A percentile compares a stretch with the other conserved stretches of the same genome.
Conservation (phyloP, 2,113 vertebrate species). For the Thunnus maccoyii region DNA sequence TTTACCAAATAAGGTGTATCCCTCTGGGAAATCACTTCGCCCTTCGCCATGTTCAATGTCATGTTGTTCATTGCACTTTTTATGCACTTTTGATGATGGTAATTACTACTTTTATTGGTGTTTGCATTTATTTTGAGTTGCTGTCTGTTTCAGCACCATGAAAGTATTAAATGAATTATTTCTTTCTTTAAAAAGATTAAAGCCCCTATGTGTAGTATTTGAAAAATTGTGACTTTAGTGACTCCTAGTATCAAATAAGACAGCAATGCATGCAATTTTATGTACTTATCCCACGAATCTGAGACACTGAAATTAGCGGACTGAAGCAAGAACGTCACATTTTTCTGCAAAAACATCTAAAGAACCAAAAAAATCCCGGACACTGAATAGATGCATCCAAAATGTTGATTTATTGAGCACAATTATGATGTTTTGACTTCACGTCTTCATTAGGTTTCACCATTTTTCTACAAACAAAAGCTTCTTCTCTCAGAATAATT, state of each 20-base stretch:
- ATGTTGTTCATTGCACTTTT: background rate
- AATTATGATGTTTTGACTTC: no score
- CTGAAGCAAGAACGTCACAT: no score
- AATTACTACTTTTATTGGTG: background rate
- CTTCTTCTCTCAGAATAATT: no score
- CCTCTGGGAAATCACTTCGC: conserved; percentile 37
- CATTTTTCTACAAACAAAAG: no score
- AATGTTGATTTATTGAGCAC: no score
- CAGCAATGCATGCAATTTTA: background rate
- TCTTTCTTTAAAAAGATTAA: background rate
- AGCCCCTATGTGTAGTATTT: conserved; percentile 6
- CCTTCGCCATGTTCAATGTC: background rate
- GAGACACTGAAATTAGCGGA: no score
- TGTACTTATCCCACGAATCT: no score
- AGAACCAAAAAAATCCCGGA: no score
- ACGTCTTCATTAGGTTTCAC: no score
- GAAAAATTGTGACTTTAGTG: background rate
- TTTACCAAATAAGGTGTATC: conserved; percentile 56
- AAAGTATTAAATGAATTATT: background rate
- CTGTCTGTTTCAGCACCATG: conserved; percentile 4
- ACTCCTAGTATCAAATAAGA: background rate
- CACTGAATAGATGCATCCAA: no score
- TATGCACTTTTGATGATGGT: background rate
- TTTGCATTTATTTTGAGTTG: conserved; percentile 11
- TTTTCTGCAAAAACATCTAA: no score